These are phyloP conservation scores for Calonectris borealis DNA, from an alignment of 2,113 vertebrate genomes.

Conservation along the genomic window DNA sequence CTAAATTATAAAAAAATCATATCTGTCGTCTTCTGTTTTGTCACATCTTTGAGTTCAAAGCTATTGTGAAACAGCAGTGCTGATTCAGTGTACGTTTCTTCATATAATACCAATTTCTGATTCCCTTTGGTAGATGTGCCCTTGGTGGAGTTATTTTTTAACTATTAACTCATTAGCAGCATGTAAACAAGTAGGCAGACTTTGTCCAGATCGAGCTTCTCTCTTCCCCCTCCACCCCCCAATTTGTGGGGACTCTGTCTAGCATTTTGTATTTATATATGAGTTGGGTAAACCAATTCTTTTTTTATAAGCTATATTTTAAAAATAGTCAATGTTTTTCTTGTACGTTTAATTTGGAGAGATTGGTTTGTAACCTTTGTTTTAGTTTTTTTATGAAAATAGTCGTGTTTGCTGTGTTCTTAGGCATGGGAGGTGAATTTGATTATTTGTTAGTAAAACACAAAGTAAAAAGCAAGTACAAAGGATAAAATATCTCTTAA, in stretches of 20 bases:
- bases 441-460: not conserved
- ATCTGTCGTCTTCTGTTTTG: not conserved
- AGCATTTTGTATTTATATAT: not conserved
- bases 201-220: constrained; percentile 15
- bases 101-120: not conserved
- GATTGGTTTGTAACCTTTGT: not conserved
- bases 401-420: not conserved
- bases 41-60: not conserved
- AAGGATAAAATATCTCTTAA: not conserved
- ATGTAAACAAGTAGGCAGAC: constrained; percentile 60
- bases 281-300: not conserved
- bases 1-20: not conserved
- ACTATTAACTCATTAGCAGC: constrained; percentile 41
- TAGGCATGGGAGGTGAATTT: not conserved
- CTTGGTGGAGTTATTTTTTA: constrained; percentile 62
- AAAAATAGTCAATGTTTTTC: not conserved
- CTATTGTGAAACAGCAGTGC: not conserved
- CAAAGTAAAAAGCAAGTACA: not conserved
- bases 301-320: not conserved
- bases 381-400: not conserved
- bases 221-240: too few relatives aligned
- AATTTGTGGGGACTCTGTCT: not conserved
- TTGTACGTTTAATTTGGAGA: not conserved
- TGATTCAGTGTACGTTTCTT: not conserved
- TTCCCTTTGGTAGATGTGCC: not conserved